Conservation (phyloP, 2,797 vertebrate species). For the Odontamblyopus rebecca region DNA sequence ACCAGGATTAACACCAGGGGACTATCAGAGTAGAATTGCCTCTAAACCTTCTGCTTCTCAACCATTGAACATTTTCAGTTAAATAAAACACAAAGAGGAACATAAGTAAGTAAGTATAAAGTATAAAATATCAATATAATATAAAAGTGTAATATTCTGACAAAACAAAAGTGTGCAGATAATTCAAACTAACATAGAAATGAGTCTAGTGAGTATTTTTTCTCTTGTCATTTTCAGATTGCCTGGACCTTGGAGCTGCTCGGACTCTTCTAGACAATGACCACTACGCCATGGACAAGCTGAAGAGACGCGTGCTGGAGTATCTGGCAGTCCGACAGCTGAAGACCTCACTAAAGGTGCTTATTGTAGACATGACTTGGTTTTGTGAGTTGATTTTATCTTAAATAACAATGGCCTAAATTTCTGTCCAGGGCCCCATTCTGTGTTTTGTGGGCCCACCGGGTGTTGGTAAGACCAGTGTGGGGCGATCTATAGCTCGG, state of each 20-base stretch:
- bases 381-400: not conserved
- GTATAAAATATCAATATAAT: too few species aligned
- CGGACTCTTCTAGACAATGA: constrained; percentile 91
- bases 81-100: too few species aligned
- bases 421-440: constrained; percentile 82
- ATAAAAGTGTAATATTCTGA: too few species aligned
- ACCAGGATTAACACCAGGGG: not conserved
- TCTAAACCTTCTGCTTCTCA: too few species aligned
- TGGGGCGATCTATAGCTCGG: constrained; percentile 93
- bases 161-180: too few species aligned
- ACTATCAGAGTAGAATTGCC: not conserved
- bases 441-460: constrained; percentile 97
- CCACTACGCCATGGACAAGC: constrained; percentile 95
- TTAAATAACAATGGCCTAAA: not conserved
- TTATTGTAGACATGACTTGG: not conserved
- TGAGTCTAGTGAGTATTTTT: not conserved
- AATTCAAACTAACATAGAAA: not conserved
- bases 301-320: constrained; percentile 94
- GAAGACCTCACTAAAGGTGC: constrained; percentile 87
- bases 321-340: constrained; percentile 95
- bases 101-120: too few species aligned
- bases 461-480: constrained; percentile 97
- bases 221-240: constrained; percentile 75
- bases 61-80: too few species aligned
- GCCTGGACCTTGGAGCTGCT: constrained; percentile 89